Evolutionary conservation across 2,113 vertebrate genomes (phyloP).

Genomic region (Candoia aspera): DNA sequence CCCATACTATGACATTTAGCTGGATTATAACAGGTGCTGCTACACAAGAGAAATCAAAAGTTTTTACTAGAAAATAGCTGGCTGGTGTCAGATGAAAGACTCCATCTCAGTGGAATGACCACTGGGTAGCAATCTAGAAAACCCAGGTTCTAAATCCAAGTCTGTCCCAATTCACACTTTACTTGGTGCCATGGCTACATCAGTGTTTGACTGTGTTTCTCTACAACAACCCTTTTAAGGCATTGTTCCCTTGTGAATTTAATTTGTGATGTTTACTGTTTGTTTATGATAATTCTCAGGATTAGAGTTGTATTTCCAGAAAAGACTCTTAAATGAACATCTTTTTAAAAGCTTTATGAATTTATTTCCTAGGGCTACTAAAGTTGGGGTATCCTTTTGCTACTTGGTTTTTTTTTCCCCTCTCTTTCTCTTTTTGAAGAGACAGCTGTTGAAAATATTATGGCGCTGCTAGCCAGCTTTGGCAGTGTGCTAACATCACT

Average conservation of each 20-base stretch:
- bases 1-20: constrained; percentile 24
- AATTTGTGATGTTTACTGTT: neutral
- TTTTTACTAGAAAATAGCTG: neutral
- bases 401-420: neutral
- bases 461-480: too few species aligned
- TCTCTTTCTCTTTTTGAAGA: neutral
- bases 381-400: neutral
- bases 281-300: neutral
- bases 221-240: neutral
- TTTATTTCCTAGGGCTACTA: neutral
- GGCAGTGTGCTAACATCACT: neutral
- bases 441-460: neutral
- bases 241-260: neutral
- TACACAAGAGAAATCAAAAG: neutral
- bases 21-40: constrained; percentile 9
- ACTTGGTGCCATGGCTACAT: neutral
- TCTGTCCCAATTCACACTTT: neutral
- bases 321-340: neutral
- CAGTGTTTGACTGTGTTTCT: neutral
- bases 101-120: neutral
- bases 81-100: neutral
- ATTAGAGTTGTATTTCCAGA: too few species aligned
- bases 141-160: neutral
- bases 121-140: neutral
- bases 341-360: neutral